Evolutionary conservation across 2,888 invertebrate genomes (phyloP).

Genomic region (Scrobipalpa costella): DNA sequence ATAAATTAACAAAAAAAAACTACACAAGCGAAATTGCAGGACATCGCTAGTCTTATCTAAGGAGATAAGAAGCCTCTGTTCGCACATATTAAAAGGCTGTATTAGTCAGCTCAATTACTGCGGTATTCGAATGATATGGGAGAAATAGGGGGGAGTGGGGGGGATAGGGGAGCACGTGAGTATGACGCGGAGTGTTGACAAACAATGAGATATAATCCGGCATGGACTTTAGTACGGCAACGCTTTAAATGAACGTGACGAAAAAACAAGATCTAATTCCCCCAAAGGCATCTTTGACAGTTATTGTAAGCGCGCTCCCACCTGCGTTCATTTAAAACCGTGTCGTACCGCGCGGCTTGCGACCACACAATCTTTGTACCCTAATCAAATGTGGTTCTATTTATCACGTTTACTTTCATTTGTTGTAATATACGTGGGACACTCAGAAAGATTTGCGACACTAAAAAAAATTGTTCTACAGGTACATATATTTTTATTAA

Average conservation of each 20-base stretch:
- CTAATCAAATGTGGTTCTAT: neutral
- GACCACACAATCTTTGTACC: neutral
- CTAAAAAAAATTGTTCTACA: no score
- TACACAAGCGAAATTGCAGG: neutral
- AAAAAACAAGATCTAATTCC: no score
- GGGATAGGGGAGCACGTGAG: conserved; percentile 56
- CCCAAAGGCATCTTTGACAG: no score
- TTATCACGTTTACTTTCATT: neutral
- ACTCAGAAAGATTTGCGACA: no score
- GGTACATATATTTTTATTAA: no score
- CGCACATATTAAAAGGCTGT: conserved; percentile 25
- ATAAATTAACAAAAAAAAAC: neutral
- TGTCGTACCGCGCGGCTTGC: conserved; percentile 40
- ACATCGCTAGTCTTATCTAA: neutral
- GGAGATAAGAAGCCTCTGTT: conserved; percentile 3
- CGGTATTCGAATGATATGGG: neutral
- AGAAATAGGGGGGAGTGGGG: neutral
- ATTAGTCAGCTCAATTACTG: conserved; percentile 18
- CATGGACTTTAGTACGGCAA: no score
- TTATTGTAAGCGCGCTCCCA: no score
- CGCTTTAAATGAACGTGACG: no score
- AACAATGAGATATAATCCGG: conserved; percentile 63
- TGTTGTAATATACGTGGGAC: neutral
- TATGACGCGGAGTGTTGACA: conserved; percentile 56
- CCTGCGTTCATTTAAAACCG: no score